phyloP scores from a whole-genome alignment of 2,888 invertebrate species.

The Cataglyphis altisquamis region DNA sequence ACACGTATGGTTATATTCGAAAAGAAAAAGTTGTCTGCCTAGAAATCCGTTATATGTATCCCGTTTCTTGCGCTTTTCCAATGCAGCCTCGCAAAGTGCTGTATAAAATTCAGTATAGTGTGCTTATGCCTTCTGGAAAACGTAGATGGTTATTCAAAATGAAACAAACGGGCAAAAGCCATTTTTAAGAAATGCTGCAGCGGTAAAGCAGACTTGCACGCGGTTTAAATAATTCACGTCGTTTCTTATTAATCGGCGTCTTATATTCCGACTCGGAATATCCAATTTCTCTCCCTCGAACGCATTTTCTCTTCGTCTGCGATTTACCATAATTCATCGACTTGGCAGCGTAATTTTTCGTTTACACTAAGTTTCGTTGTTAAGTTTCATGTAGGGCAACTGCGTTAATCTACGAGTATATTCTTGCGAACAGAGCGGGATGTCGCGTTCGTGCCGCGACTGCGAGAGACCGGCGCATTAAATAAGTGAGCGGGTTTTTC shows the following conservation, averaged over 20 bases:
- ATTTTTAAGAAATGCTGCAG: conserved; percentile 31
- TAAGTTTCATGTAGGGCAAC: conserved; percentile 13
- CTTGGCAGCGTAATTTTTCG: conserved; percentile 37
- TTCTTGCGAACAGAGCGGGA: neutral
- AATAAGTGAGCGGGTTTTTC: conserved; percentile 43
- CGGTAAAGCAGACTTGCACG: neutral
- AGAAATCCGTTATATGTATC: neutral
- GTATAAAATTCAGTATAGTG: conserved; percentile 34
- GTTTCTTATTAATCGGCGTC: conserved; percentile 24
- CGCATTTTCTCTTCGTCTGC: conserved; percentile 3
- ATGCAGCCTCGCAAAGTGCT: neutral
- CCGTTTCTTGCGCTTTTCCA: neutral
- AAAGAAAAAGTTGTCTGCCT: conserved; percentile 6
- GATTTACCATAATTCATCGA: conserved; percentile 42
- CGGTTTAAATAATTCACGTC: conserved; percentile 39
- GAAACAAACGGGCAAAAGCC: conserved; percentile 7
- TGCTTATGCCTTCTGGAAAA: conserved; percentile 28
- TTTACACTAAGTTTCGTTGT: conserved; percentile 10
- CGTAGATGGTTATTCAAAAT: conserved; percentile 26
- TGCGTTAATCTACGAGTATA: conserved; percentile 32
- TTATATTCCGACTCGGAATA: neutral
- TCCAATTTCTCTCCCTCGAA: neutral
- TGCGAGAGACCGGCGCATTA: neutral
- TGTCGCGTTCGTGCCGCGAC: conserved; percentile 51
- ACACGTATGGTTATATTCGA: neutral